Base-by-base conservation (phyloP, 2,113 vertebrate species). In the Indicator maculatus region DNA sequence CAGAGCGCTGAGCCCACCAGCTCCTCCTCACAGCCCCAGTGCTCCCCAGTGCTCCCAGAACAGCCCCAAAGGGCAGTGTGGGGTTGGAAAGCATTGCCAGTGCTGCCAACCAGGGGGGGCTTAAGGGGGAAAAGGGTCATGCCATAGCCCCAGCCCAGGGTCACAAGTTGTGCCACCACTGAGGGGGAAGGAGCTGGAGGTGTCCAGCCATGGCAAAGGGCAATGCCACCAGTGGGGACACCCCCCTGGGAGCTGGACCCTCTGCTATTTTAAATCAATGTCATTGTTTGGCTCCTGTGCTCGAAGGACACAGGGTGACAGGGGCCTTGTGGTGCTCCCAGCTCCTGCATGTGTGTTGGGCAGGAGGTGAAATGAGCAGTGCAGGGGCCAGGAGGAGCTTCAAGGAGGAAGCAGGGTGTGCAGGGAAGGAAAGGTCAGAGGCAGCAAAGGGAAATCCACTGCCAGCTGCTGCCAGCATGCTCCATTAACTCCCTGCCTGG, bases 271-370 rank as follows among this genome's bases (percentile, higher is more conserved):
- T 56, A 76, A 31, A 66, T 71, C 30, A 19, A 7, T 33, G 4
- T 11, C 53, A 56, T 69, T 1, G 26, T 8, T 30, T 6, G 4
- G 38, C 45, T 41, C 65, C 52, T 1, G 0, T 26, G 28, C 19
- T 24, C 0, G 0, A 2, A 1, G 2, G 72, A 28, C 44, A 17
- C 0, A 0, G 41, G 64, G 47, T 72, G 38, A n/a, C 2, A 47
- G 53, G 44, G 66, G 47, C 70, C 71, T 3, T 5, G 58, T 2
- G 38, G 59, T 2, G 61, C 91, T 44, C 75, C 75, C 50, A 4
- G 1, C 65, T 45, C 71, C 70, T 67, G 63, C 41, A 44, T 6
- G 67, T 26, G 56, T 10, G 0, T 2, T 0, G 0, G 67, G 44
- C 47, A 18, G 72, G 82, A 64, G 73, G 76, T 0, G 31, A 60